phyloP scores from a whole-genome alignment of 2,797 vertebrate genomes.

The Heliangelus exortis region DNA sequence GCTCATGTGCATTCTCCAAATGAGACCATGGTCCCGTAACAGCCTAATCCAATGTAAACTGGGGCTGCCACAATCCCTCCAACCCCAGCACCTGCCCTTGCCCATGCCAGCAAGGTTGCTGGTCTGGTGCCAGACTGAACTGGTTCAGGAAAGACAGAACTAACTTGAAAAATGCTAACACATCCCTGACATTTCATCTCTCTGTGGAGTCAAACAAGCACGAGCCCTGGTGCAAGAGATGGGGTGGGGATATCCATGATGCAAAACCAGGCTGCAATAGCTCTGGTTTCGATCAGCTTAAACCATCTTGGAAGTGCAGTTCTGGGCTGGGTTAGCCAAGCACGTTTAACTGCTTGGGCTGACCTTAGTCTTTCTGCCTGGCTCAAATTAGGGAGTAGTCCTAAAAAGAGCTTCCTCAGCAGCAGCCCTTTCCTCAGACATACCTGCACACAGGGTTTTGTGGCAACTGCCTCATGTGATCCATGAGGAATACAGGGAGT shows the following conservation, averaged over 20 bases:
- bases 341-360: background rate
- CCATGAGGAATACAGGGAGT: background rate
- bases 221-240: background rate
- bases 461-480: background rate
- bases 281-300: background rate
- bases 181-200: background rate
- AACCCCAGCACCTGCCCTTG: slow-evolving; percentile 1
- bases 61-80: background rate
- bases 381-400: background rate
- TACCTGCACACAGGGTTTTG: background rate
- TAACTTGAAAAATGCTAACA: background rate
- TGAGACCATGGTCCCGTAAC: background rate
- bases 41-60: background rate
- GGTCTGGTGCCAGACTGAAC: background rate
- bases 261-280: background rate
- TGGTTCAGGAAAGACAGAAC: background rate
- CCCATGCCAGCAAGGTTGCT: background rate
- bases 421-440: background rate
- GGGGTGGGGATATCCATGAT: background rate
- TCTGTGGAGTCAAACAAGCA: background rate
- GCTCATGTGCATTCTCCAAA: background rate
- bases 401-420: background rate
- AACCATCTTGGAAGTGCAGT: background rate
- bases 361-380: background rate
- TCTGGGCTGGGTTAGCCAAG: background rate